phyloP scores from a whole-genome alignment of 2,113 vertebrate species.

The Sinocyclocheilus grahami region DNA sequence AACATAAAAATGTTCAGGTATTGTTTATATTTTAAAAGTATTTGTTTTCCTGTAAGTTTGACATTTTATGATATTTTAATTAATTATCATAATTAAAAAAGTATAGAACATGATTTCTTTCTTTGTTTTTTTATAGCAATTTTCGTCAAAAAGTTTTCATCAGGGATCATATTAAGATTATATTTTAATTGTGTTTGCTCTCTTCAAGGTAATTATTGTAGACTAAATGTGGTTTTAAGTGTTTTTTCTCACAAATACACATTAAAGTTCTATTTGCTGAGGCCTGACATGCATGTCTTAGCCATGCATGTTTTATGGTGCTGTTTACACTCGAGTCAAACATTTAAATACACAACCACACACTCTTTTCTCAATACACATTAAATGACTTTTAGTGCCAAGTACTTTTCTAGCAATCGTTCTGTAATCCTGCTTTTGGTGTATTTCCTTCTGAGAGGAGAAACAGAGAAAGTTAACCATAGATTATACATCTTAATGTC shows the following conservation, averaged over 20 bases:
- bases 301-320: not conserved
- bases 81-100: no score
- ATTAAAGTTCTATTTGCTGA: slow-evolving; percentile 8
- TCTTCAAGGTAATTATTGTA: not conserved
- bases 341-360: not conserved
- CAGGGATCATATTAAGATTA: not conserved
- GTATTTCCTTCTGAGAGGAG: not conserved
- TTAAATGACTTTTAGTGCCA: not conserved
- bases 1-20: no score
- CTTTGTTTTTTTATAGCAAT: no score
- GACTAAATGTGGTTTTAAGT: not conserved
- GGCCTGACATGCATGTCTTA: not conserved
- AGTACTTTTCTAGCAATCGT: slow-evolving; percentile 9
- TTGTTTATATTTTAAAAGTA: no score
- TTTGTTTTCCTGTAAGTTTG: no score
- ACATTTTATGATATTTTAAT: no score
- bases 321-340: not conserved
- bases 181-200: slow-evolving; percentile 6
- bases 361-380: not conserved
- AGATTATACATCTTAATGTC: not conserved
- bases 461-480: not conserved
- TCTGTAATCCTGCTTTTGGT: slow-evolving; percentile 25
- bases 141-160: no score
- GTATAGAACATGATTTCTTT: no score
- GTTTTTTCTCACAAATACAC: not conserved